Percentiles rank a stretch among this genome's conserved stretches.
phyloP scores from a whole-genome alignment of 1,140 invertebrate genomes.

The Sipha flava region DNA sequence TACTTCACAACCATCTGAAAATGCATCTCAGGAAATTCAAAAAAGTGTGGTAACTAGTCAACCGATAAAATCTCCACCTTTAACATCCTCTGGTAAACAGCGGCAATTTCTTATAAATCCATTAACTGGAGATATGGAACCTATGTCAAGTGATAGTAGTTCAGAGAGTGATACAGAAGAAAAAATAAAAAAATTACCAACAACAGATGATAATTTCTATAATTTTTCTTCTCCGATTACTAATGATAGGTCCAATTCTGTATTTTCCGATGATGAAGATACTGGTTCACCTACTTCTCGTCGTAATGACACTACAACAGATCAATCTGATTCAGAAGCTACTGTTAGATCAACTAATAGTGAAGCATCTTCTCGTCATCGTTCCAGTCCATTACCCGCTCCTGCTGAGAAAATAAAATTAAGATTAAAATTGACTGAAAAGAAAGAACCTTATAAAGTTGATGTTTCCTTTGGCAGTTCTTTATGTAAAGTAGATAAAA shows the following conservation, averaged over 20 bases:
- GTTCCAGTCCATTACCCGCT: constrained; percentile 36
- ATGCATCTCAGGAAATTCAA: constrained; percentile 12
- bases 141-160: constrained; percentile 59
- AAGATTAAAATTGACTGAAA: constrained; percentile 65
- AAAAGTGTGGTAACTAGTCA: constrained; percentile 32
- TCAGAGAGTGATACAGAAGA: constrained; percentile 45
- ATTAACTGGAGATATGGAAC: constrained; percentile 74
- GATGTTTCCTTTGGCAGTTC: constrained; percentile 57
- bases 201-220: constrained; percentile 46
- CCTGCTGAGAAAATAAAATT: constrained; percentile 68
- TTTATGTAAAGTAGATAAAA: constrained; percentile 45
- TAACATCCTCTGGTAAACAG: constrained; percentile 44
- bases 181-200: constrained; percentile 36
- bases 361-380: constrained; percentile 41
- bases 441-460: constrained; percentile 73
- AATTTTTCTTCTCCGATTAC: constrained; percentile 48
- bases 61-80: constrained; percentile 23
- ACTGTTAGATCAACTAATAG: constrained; percentile 50
- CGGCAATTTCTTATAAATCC: constrained; percentile 78
- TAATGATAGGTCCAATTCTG: constrained; percentile 52
- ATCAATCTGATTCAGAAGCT: constrained; percentile 57
- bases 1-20: not conserved
- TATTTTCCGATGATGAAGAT: constrained; percentile 46
- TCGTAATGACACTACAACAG: constrained; percentile 49
- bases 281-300: constrained; percentile 39